Percentiles rank a stretch among this genome's conserved stretches.
These are phyloP conservation scores for Crossoptilon crossoptilon DNA, from an alignment of 2,797 vertebrate species.

Conservation along the genomic window DNA sequence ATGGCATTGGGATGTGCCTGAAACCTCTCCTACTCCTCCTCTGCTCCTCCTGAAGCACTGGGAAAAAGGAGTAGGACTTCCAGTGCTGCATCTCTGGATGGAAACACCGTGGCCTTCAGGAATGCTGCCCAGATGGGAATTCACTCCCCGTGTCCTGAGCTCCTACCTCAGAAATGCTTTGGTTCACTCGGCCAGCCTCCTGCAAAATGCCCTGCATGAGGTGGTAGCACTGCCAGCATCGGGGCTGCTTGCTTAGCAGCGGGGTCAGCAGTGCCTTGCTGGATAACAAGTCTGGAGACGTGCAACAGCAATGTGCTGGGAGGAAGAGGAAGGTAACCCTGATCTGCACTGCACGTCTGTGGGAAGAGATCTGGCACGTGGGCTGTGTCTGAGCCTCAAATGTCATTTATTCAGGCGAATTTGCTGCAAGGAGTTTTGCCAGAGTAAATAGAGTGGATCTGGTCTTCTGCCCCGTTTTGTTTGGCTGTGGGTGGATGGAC, in stretches of 20 bases:
- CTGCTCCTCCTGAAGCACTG: background rate
- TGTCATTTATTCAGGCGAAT: constrained; percentile 15
- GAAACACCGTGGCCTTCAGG: background rate
- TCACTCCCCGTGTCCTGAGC: background rate
- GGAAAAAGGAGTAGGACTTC: background rate
- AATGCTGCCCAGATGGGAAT: constrained; percentile 18
- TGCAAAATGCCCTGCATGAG: background rate
- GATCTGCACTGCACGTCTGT: background rate
- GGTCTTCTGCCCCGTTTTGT: background rate
- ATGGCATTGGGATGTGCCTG: background rate
- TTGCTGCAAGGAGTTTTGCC: background rate
- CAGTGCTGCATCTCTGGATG: background rate
- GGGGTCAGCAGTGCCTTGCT: background rate
- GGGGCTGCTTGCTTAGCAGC: background rate
- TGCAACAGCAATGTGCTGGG: background rate
- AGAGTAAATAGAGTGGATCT: background rate
- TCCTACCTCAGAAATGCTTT: background rate
- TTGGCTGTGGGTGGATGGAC: fast-evolving
- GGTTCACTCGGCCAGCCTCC: background rate
- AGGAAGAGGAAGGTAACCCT: background rate
- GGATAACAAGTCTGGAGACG: background rate
- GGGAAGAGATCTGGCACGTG: background rate
- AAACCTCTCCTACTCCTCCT: background rate
- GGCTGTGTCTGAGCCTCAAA: background rate
- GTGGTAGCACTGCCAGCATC: background rate